Evolutionary conservation across 2,113 vertebrate species (phyloP).

Genomic region (Panurus biarmicus): DNA sequence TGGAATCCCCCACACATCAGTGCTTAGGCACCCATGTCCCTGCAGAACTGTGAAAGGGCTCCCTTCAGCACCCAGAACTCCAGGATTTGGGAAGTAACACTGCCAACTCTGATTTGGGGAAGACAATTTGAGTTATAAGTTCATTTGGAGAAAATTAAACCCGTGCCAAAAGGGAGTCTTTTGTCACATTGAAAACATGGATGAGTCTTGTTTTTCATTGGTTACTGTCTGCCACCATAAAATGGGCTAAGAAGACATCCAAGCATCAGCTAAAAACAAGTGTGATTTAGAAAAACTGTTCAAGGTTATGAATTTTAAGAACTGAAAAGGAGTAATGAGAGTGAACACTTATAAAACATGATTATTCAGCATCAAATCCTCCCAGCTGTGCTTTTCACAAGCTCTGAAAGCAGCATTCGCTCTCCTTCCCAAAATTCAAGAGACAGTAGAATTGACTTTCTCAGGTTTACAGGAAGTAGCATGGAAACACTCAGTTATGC

Average conservation of each 20-base stretch:
- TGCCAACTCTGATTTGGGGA: neutral
- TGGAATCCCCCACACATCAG: accelerated
- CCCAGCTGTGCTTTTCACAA: neutral
- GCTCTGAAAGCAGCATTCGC: neutral
- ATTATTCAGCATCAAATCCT: neutral
- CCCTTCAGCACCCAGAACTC: neutral
- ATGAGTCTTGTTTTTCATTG: neutral
- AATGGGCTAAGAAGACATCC: neutral
- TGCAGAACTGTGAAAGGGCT: neutral
- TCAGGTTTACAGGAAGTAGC: neutral
- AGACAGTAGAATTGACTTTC: neutral
- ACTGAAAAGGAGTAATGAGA: neutral
- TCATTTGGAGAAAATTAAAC: neutral
- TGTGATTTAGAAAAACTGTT: neutral
- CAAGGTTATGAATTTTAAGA: neutral
- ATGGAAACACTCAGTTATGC: neutral
- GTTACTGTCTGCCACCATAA: neutral
- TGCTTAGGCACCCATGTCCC: neutral
- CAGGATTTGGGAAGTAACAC: neutral
- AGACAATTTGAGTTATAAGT: neutral
- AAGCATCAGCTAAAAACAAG: neutral
- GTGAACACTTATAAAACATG: neutral
- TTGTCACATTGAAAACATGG: neutral
- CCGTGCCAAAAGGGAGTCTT: neutral
- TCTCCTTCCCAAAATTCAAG: neutral